These are phyloP conservation scores for Bombus affinis DNA, from an alignment of 1,140 invertebrate species.

Conservation along the genomic window DNA sequence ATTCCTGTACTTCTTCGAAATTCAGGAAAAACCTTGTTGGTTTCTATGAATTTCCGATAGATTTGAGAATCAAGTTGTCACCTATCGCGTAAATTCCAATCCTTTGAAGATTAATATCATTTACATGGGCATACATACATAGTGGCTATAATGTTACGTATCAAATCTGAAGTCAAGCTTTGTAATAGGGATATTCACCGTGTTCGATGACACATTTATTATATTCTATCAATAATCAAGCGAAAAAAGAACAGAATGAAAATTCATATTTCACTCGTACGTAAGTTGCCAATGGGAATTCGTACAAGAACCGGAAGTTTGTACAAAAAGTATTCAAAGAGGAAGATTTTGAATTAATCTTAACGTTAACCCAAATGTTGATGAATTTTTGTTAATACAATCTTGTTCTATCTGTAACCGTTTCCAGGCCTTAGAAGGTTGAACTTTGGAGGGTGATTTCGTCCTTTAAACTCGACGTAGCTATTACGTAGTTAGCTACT, in stretches of 20 bases:
- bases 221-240: not conserved
- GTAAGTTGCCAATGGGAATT: not conserved
- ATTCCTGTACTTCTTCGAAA: constrained; percentile 17
- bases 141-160: not conserved
- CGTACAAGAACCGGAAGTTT: too few species aligned
- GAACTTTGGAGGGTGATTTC: too few species aligned
- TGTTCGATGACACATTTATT: not conserved
- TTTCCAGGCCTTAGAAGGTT: too few species aligned
- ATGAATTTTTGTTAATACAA: too few species aligned
- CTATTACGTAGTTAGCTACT: too few species aligned
- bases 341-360: too few species aligned
- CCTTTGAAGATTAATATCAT: constrained; percentile 39
- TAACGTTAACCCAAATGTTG: too few species aligned
- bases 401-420: too few species aligned
- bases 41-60: constrained; percentile 38
- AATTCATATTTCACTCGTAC: not conserved
- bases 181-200: not conserved
- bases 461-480: too few species aligned
- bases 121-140: not conserved
- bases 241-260: not conserved
- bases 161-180: not conserved
- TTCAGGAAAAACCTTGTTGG: constrained; percentile 6
- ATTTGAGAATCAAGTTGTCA: constrained; percentile 42
- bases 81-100: constrained; percentile 59
- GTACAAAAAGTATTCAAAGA: too few species aligned